Base-by-base conservation (phyloP, 2,797 vertebrate genomes). In the Girardinus metallicus region DNA sequence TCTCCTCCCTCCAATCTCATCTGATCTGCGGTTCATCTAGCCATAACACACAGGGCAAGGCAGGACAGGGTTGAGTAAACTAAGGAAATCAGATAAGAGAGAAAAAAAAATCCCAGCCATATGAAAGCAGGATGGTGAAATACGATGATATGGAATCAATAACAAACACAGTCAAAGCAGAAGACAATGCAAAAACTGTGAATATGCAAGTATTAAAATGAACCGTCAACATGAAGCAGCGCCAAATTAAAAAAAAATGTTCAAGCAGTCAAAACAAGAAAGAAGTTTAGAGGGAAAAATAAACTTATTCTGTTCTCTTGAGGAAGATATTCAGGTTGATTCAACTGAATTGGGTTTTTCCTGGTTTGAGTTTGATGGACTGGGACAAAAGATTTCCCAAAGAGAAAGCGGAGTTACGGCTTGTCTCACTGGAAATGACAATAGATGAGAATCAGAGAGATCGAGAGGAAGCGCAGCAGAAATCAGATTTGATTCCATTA, bases 21-120 rank as follows among this genome's bases (percentile, higher is more conserved):
- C 83, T 49, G 83, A 86, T 88, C 85, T 84, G 79, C 71, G 36
- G 86, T 82, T 82, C 84, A 81, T 74, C 82, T 81, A 78, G 77
- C 72, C 78, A n/a, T 86, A 83, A 82, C 75, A 73, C 66, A 76
- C 6, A 44, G 57, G 57, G 21, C 80, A 44, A 68, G 82, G 57
- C 39, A 53, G 75, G 70, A 12, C 34, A 3, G 64, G 73, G 74
- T 78, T 74, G 79, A 83, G 82, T 23, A 49, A 76, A 66, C 31
- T 0, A n/a, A 64, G 26, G 74, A 53, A 29, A 60, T 51, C 64
- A 26, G 46, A 78, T 62, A 73, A 51, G 21, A 23, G 23, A 49
- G 6, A 1, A 47, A 47, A 18, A 0, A 51, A 21, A 8, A 9
- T 29, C 60, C 2, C 60, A 0, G 66, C 55, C 73, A 73, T 68